These are phyloP conservation scores for Venusia cambrica DNA, from an alignment of 2,888 invertebrate species.

Conservation along the genomic window DNA sequence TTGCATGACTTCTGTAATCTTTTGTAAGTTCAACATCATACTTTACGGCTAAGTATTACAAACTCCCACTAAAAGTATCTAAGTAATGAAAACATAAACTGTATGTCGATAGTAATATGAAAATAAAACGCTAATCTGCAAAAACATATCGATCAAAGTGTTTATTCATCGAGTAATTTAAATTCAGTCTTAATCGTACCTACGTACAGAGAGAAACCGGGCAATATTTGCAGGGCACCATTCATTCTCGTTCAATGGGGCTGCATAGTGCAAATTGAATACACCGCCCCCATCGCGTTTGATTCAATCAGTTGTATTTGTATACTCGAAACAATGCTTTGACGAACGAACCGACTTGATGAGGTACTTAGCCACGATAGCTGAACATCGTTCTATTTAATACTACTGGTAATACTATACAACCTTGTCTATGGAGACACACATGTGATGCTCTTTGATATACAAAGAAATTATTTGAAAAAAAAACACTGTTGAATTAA, in stretches of 20 bases:
- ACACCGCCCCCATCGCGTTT: slow-evolving; percentile 28
- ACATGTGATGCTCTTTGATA: too few relatives aligned
- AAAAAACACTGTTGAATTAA: too few relatives aligned
- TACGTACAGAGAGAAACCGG: slow-evolving; percentile 30
- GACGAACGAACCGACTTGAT: slow-evolving; percentile 4
- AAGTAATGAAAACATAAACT: slow-evolving; percentile 1
- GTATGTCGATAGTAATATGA: too few relatives aligned
- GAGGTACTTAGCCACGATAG: slow-evolving; percentile 6
- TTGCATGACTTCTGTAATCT: too few relatives aligned
- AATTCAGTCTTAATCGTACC: too few relatives aligned
- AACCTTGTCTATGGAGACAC: slow-evolving; percentile 1
- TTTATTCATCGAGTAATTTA: too few relatives aligned
- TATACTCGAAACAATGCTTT: slow-evolving; percentile 16
- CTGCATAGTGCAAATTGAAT: slow-evolving; percentile 54
- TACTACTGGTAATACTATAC: too few relatives aligned
- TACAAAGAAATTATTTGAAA: too few relatives aligned
- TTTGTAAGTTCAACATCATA: too few relatives aligned
- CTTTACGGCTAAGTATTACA: neutral
- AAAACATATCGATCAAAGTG: too few relatives aligned
- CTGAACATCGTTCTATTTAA: slow-evolving; percentile 9
- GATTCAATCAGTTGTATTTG: slow-evolving; percentile 24
- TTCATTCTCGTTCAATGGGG: slow-evolving; percentile 51
- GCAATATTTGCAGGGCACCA: slow-evolving; percentile 39
- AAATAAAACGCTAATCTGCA: too few relatives aligned
- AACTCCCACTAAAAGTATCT: neutral